These are phyloP conservation scores for Ellobium chinense DNA, from an alignment of 2,888 invertebrate species.

Conservation along the genomic window DNA sequence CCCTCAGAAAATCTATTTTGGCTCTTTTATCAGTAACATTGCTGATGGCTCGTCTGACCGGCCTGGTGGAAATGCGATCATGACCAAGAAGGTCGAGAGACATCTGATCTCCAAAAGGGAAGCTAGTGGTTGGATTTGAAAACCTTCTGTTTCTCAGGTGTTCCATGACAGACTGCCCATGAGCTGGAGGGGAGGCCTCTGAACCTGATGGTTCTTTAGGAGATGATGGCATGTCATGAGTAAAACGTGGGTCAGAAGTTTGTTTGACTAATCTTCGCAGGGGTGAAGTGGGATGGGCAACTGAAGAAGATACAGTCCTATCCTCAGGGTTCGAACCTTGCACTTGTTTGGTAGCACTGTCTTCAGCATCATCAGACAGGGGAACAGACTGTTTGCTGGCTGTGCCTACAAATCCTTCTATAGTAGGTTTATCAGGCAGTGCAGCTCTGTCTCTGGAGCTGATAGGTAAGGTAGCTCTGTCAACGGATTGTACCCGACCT, in stretches of 20 bases:
- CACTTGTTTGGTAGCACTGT: background rate
- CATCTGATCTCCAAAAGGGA: background rate
- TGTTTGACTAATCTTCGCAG: slow-evolving; percentile 13
- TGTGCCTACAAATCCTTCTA: no score
- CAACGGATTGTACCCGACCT: slow-evolving; percentile 48
- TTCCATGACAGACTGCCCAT: background rate
- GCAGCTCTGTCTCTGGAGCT: background rate
- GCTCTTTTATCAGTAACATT: slow-evolving; percentile 40
- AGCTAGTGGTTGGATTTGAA: background rate
- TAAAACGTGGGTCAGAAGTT: slow-evolving; percentile 22
- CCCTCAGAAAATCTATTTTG: slow-evolving; percentile 51
- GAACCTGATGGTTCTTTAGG: slow-evolving; percentile 8
- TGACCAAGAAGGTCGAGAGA: background rate
- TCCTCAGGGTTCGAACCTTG: background rate
- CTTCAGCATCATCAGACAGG: background rate
- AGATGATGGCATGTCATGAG: background rate
- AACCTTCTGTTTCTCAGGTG: background rate
- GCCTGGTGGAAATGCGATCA: background rate
- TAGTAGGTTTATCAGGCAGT: background rate
- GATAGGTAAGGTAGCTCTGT: slow-evolving; percentile 18
- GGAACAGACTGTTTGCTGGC: background rate
- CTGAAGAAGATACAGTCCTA: slow-evolving; percentile 24
- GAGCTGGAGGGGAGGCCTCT: background rate
- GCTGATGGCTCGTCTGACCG: slow-evolving; percentile 41
- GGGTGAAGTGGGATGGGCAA: background rate